Evolutionary conservation across 2,888 invertebrate genomes (phyloP).

Genomic region (Cyclophora punctaria): DNA sequence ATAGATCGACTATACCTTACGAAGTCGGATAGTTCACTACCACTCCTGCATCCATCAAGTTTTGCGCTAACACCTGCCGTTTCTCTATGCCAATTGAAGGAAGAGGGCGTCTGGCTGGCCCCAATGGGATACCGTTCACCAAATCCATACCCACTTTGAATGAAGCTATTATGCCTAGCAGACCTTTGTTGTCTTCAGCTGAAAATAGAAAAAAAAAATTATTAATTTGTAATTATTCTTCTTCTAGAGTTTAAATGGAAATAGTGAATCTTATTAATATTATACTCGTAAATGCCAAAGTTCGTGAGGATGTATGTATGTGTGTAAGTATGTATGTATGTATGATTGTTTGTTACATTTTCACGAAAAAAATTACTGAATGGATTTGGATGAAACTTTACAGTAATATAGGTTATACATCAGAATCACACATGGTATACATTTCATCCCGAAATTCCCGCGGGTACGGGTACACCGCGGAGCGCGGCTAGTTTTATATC

Average conservation of each 20-base stretch:
- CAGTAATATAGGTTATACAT: too few relatives aligned
- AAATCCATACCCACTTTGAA: slow-evolving; percentile 2
- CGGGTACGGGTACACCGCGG: too few relatives aligned
- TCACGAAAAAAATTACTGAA: too few relatives aligned
- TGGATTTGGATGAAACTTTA: too few relatives aligned
- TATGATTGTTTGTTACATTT: background rate
- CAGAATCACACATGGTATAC: too few relatives aligned
- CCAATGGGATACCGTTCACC: slow-evolving; percentile 2
- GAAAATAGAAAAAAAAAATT: background rate
- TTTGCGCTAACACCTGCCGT: background rate
- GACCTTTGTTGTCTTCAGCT: too few relatives aligned
- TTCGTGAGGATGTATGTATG: background rate
- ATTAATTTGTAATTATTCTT: background rate
- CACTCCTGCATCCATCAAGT: background rate
- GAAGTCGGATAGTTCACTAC: too few relatives aligned
- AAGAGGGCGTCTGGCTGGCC: slow-evolving; percentile 1
- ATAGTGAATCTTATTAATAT: background rate
- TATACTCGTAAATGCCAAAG: background rate
- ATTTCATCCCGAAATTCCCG: too few relatives aligned
- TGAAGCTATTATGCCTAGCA: background rate
- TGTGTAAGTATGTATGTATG: background rate
- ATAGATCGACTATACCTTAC: too few relatives aligned
- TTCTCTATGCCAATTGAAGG: background rate
- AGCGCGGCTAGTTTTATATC: background rate
- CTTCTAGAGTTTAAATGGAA: too few relatives aligned